Evolutionary conservation across 2,113 vertebrate species (phyloP).

Genomic region (Laticauda colubrina): DNA sequence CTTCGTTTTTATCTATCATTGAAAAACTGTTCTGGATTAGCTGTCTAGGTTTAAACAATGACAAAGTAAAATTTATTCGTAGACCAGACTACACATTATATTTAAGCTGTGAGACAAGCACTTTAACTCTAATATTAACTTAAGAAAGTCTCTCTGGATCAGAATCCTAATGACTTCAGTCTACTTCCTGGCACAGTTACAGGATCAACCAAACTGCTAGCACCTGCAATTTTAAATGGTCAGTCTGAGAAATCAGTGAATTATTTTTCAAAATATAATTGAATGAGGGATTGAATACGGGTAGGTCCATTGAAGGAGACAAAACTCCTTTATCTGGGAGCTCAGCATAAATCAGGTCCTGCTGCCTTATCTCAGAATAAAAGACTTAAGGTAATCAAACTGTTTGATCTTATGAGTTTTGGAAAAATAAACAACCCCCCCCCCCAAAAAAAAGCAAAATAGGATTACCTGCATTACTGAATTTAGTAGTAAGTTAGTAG

Average conservation of each 20-base stretch:
- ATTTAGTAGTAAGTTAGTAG: background rate
- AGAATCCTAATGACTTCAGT: background rate
- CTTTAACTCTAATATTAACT: background rate
- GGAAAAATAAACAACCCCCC: fast-evolving
- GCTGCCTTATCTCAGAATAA: background rate
- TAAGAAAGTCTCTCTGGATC: background rate
- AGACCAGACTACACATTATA: background rate
- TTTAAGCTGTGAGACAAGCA: background rate
- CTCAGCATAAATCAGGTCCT: background rate
- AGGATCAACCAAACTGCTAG: background rate
- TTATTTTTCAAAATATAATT: background rate
- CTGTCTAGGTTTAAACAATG: background rate
- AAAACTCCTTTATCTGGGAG: background rate
- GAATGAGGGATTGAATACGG: background rate
- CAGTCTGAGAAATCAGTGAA: background rate
- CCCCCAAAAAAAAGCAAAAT: background rate
- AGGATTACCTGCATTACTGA: background rate
- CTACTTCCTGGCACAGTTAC: background rate
- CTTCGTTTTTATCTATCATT: background rate
- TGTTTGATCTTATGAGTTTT: background rate
- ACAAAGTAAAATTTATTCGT: background rate
- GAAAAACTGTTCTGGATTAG: background rate
- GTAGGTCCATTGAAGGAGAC: background rate
- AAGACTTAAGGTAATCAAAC: background rate
- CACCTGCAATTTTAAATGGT: background rate